These are phyloP conservation scores for Lacerta viridis DNA, from an alignment of 2,797 vertebrate species.

Conservation along the genomic window DNA sequence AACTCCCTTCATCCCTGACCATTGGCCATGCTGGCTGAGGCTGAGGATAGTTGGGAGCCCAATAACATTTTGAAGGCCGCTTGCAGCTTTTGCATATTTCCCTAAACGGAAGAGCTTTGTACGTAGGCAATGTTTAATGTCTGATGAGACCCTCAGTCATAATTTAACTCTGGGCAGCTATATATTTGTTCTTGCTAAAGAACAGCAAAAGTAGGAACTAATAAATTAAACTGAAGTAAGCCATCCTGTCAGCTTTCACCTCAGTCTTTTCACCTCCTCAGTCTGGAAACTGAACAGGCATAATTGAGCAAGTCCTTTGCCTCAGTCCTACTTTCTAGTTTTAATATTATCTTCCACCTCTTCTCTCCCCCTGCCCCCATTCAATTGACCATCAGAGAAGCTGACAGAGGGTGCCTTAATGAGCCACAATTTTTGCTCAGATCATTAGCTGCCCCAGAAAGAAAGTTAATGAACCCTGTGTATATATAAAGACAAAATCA, in stretches of 20 bases:
- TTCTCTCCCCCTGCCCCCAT: slow-evolving; percentile 58
- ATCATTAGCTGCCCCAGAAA: slow-evolving; percentile 78
- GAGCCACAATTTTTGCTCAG: slow-evolving; percentile 78
- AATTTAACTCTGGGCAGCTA: slow-evolving; percentile 5
- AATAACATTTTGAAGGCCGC: neutral
- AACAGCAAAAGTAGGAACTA: slow-evolving; percentile 41
- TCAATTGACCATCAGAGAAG: slow-evolving; percentile 70
- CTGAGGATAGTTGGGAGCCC: neutral
- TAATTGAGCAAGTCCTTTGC: slow-evolving; percentile 49
- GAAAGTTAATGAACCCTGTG: slow-evolving; percentile 79
- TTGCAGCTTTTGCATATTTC: neutral
- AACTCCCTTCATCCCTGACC: neutral
- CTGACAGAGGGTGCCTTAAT: slow-evolving; percentile 71
- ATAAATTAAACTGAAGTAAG: slow-evolving; percentile 6
- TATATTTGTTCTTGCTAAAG: slow-evolving; percentile 11
- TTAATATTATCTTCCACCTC: slow-evolving; percentile 57
- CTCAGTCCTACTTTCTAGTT: slow-evolving; percentile 50
- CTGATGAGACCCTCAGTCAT: neutral
- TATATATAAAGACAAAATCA: slow-evolving; percentile 77
- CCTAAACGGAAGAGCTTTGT: neutral
- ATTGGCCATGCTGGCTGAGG: neutral
- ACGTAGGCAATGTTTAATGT: neutral
- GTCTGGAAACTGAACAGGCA: slow-evolving; percentile 43
- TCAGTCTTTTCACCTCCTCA: slow-evolving; percentile 36
- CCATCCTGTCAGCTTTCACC: neutral